Base-by-base conservation (phyloP, 2,888 invertebrate genomes). In the Cephus sareptanus region DNA sequence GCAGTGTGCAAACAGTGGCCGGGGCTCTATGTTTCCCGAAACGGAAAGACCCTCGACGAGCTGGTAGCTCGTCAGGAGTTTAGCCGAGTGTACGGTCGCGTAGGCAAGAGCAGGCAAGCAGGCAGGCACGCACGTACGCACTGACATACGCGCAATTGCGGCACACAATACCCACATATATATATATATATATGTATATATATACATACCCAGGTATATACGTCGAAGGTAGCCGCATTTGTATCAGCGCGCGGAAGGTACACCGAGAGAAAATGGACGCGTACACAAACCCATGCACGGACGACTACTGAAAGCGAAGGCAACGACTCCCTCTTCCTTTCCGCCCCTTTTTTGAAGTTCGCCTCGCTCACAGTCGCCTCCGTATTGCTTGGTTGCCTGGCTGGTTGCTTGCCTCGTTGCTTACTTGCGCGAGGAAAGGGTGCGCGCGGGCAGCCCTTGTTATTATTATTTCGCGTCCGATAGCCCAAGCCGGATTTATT, bases 1-100 rank as follows among this genome's bases (percentile, higher is more conserved):
- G 85, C 81, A 83, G 84, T 84, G 85, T 85, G 83, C 84, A 87
- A 87, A 86, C 83, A 85, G 80, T 83, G 75, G 79, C 79, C 81
- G 82, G 82, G 77, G 56, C 56, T 56, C 56, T 86, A 83, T 87
- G 89, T 87, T 87, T 88, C 83, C 84, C 87, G 88, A 88, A 88
- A 88, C 85, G 89, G 87, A 89, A 89, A 86, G 86, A 87, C 85
- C 83, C 85, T 84, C 74, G 12, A 30, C 30, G 37, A 33, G 37
- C 56, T 56, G 23, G 23, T 9, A 71, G 71, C 76, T 34, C 81
- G 81, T 82, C 84, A 84, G 83, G 83, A 85, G 84, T 87, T 88
- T 87, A 88, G 83, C 82, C 85, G 83, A 84, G 87, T 56, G 56
- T 56, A 56, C 1, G 56, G 56, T 56, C 85, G 88, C 87, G 81